Base-by-base conservation (phyloP, 2,888 invertebrate genomes). In the Hydrotaea diabolus region DNA sequence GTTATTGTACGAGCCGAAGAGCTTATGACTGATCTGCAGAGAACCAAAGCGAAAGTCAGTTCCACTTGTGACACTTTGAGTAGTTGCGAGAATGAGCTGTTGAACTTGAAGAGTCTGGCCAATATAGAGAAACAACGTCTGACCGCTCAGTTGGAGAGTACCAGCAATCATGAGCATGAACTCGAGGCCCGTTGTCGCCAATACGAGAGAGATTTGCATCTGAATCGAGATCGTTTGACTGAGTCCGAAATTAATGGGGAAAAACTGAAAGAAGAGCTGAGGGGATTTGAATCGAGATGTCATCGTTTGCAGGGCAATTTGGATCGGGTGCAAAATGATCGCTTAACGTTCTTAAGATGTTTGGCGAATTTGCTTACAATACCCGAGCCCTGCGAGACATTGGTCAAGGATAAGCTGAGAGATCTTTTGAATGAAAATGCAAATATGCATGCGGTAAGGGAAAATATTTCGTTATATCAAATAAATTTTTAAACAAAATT, bases 401-500 rank as follows among this genome's bases (percentile, higher is more conserved):
- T 96, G 43, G 96, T 97, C 84, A 96, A 96, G 91, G 97, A 97
- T 85, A 94, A 96, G 86, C 94, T 97, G 77, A 93, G 96, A 19
- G 96, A 97, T 91, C 94, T 96, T 62, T 92, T 96, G 36, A 94
- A 94, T 81, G 97, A 97, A 82, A 95, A 95, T 91, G 96, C 96
- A 91, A 96, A 96, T 86, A 95, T 95, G 93, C 93, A 94, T 88
- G 93, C 95, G 92, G 97, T 96, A 93, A 92, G n/a, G n/a, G n/a
- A n/a, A n/a, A n/a, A n/a, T n/a, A n/a, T n/a, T n/a, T 31, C 31
- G 31, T 93, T 91, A 5, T 15, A 5, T 59, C n/a, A n/a, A n/a
- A n/a, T 23, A 21, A 55, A n/a, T 49, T n/a, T n/a, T 55, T 19
- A 19, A 39, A 8, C 39, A 39, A 39, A 11, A 39, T 8, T 39